Base-by-base conservation (phyloP, 2,113 vertebrate species). In the Cettia cetti region DNA sequence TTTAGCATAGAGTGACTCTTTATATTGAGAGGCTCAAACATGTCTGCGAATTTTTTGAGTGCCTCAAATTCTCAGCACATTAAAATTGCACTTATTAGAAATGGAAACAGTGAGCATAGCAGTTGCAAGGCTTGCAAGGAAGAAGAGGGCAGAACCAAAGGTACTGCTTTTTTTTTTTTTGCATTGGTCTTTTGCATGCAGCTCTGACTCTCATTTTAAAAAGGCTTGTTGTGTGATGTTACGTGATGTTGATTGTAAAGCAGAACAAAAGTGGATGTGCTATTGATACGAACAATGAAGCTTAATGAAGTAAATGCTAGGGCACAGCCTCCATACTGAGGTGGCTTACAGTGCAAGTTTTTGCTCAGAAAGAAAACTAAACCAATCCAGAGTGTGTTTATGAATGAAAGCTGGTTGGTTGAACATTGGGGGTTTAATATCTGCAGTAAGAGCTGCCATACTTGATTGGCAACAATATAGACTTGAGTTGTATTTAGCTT, bases 1-100 rank as follows among this genome's bases (percentile, higher is more conserved):
- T 92, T 95, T 96, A 78, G 44, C 44, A 65, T 92, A 91, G 82
- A 96, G 61, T 89, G 68, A 91, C 74, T 81, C 75, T 93, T 95
- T 92, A 60, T 96, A 74, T 35, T 87, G 75, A 86, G 80, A 89
- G 81, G 72, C 79, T 93, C 60, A 49, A 63, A 89, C 2, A 9
- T 37, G 39, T 44, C 76, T 94, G 26, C 15, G n/a, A 76, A 91
- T 89, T 82, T 45, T 91, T 59, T 52, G 65, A 81, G 70, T 92
- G 92, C 86, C 53, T 92, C 65, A 81, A 95, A 91, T 96, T 95
- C 81, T 60, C 31, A 8, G 42, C 59, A 40, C 82, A 84, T 86
- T 94, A 78, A 90, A 89, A 72, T 19, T 80, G 26, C 15, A 27
- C 30, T 90, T 79, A 91, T 77, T 84, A 61, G 71, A 90, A 83